A percentile compares a stretch with the other conserved stretches of the same genome.
Evolutionary conservation across 2,797 vertebrate genomes (phyloP).

Genomic region (Anas georgica): DNA sequence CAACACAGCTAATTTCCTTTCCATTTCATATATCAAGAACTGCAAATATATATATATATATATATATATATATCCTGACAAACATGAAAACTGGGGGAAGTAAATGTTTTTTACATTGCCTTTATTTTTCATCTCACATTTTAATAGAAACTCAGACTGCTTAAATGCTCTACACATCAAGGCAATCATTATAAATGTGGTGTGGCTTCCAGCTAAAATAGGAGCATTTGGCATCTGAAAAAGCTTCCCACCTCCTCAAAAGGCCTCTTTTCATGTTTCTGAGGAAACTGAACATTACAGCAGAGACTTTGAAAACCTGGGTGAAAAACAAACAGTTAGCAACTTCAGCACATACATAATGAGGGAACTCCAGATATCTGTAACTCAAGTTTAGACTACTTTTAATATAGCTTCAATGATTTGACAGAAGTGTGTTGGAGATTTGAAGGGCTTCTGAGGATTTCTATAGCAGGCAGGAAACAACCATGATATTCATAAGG

Average conservation of each 20-base stretch:
- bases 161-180: not conserved
- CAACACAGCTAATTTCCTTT: not conserved
- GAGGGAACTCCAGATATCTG: not conserved
- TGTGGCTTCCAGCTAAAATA: not conserved
- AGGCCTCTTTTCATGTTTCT: constrained; percentile 14
- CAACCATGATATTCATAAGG: constrained; percentile 12
- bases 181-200: not conserved
- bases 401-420: not conserved
- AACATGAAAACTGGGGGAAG: too few species aligned
- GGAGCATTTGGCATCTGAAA: not conserved
- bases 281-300: not conserved
- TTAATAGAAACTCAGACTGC: not conserved
- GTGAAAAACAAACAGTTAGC: constrained; percentile 20
- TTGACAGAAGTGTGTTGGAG: not conserved
- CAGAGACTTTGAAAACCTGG: constrained; percentile 9
- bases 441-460: not conserved
- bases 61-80: too few species aligned
- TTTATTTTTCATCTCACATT: constrained; percentile 41
- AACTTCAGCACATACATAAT: not conserved
- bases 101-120: not conserved
- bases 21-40: not conserved
- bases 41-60: not conserved
- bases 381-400: not conserved
- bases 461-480: constrained; percentile 19
- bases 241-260: not conserved